Percentiles rank a stretch among this genome's conserved stretches.
Evolutionary conservation across 1,140 invertebrate genomes (phyloP).

Genomic region (Drusus annulatus): DNA sequence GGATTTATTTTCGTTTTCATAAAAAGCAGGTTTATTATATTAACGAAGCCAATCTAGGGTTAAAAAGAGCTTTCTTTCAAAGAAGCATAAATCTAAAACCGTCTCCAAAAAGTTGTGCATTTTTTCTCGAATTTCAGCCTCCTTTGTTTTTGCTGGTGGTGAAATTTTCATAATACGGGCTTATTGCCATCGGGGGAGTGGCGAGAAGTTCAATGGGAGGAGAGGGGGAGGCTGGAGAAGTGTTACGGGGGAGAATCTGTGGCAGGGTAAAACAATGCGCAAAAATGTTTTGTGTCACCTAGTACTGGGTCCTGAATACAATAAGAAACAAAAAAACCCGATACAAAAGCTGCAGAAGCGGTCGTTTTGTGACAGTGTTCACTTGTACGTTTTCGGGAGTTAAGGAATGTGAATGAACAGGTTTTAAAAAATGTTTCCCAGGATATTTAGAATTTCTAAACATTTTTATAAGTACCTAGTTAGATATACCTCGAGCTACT

Average conservation of each 20-base stretch:
- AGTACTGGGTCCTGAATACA: neutral
- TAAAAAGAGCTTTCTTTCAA: conserved; percentile 14
- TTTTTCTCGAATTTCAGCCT: conserved; percentile 20
- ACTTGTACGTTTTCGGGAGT: no score
- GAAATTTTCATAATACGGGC: conserved; percentile 32
- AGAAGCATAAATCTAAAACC: conserved; percentile 25
- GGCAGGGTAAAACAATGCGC: conserved; percentile 20
- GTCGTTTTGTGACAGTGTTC: no score
- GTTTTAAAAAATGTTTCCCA: no score
- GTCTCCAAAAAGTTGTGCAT: conserved; percentile 6
- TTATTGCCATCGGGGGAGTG: neutral
- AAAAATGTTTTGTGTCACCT: conserved; percentile 18
- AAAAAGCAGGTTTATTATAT: no score
- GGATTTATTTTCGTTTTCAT: no score
- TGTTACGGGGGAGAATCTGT: neutral
- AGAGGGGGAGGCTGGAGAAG: neutral
- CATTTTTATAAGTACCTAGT: no score
- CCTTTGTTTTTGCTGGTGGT: conserved; percentile 25
- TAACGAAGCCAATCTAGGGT: neutral
- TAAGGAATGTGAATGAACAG: no score
- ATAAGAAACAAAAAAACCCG: conserved; percentile 18
- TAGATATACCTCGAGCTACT: no score
- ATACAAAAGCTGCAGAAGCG: conserved; percentile 1
- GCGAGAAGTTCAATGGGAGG: neutral
- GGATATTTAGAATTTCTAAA: no score